These are phyloP conservation scores for Sinopyrophorus schimmeli DNA, from an alignment of 2,888 invertebrate genomes.

Conservation along the genomic window DNA sequence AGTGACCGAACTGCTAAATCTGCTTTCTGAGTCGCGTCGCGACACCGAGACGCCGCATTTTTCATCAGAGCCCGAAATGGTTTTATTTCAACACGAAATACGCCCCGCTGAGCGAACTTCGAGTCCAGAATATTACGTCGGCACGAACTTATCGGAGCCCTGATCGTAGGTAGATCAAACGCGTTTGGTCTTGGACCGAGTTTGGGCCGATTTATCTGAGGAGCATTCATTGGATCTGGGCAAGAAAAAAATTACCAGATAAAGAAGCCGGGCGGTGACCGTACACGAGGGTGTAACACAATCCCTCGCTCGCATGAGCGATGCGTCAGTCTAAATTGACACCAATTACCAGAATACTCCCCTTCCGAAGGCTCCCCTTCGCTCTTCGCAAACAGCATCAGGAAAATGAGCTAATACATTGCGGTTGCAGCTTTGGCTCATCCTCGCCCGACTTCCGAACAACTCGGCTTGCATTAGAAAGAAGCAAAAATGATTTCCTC, in stretches of 20 bases:
- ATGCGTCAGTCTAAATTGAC: conserved; percentile 68
- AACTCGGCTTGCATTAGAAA: not conserved
- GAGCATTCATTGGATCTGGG: conserved; percentile 25
- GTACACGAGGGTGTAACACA: conserved; percentile 51
- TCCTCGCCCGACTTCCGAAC: conserved; percentile 17
- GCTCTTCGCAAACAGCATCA: conserved; percentile 55
- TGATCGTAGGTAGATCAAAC: conserved; percentile 28
- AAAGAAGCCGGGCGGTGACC: conserved; percentile 33
- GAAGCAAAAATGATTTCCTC: conserved; percentile 4
- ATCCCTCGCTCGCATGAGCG: conserved; percentile 55
- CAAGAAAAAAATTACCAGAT: conserved; percentile 14
- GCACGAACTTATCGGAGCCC: conserved; percentile 19
- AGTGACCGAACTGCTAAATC: conserved; percentile 32
- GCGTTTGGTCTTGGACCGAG: conserved; percentile 10
- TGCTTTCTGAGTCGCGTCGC: conserved; percentile 30
- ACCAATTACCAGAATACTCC: conserved; percentile 67
- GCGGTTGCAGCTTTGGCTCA: conserved; percentile 24
- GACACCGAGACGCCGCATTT: conserved; percentile 34
- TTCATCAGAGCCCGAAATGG: conserved; percentile 33
- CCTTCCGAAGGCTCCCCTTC: conserved; percentile 48
- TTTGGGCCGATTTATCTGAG: conserved; percentile 29
- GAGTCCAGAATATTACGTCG: conserved; percentile 24
- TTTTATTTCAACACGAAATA: conserved; percentile 35
- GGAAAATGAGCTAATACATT: conserved; percentile 55
- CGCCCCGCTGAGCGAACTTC: conserved; percentile 27